Evolutionary conservation across 2,797 vertebrate species (phyloP).

Genomic region (Esox masquinongy): DNA sequence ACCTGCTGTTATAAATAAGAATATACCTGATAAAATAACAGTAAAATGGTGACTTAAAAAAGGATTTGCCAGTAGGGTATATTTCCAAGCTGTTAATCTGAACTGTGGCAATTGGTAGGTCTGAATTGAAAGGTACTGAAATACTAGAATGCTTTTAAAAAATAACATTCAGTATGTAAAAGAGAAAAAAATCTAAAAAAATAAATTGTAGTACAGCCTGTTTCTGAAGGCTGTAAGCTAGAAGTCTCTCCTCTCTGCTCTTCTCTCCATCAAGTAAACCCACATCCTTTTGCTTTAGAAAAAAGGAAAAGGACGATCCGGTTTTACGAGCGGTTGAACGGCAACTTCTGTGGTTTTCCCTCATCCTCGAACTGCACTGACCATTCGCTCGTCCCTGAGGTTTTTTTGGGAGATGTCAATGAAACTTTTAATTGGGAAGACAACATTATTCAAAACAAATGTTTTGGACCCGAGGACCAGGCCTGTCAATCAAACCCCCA

Average conservation of each 20-base stretch:
- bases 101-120: no score
- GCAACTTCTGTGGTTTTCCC: constrained; percentile 66
- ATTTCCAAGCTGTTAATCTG: no score
- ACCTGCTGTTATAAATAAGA: no score
- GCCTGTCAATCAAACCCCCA: constrained; percentile 4
- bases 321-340: constrained; percentile 73
- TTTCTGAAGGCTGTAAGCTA: not conserved
- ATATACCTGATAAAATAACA: no score
- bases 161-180: not conserved
- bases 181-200: not conserved
- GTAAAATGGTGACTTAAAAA: no score
- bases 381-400: constrained; percentile 64
- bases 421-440: constrained; percentile 72
- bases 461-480: constrained; percentile 18
- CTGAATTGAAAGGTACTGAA: no score
- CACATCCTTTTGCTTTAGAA: constrained; percentile 68
- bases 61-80: no score
- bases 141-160: no score
- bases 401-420: constrained; percentile 66
- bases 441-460: constrained; percentile 64
- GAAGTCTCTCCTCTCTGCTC: constrained; percentile 39
- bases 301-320: constrained; percentile 73
- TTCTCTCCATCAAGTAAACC: constrained; percentile 62
- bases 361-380: constrained; percentile 46
- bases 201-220: not conserved